Evolutionary conservation across 2,888 invertebrate genomes (phyloP).

Genomic region (Latrodectus elegans): DNA sequence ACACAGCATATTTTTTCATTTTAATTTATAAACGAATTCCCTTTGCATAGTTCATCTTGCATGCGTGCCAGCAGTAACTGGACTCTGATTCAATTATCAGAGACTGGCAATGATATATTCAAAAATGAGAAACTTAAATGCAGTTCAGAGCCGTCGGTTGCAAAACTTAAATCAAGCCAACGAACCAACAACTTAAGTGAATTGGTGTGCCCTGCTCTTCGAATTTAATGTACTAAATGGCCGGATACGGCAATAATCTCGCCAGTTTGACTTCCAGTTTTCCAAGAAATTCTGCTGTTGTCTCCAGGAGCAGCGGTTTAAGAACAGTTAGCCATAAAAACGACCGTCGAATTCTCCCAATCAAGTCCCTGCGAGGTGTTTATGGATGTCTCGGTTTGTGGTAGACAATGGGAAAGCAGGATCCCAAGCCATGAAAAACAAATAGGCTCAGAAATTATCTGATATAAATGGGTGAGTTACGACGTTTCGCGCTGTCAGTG

Average conservation of each 20-base stretch:
- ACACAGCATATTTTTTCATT: too few relatives aligned
- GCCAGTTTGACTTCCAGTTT: background rate
- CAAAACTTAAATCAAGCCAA: background rate
- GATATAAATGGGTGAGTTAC: constrained; percentile 58
- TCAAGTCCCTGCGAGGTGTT: constrained; percentile 37
- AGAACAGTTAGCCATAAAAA: constrained; percentile 32
- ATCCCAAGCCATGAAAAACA: constrained; percentile 37
- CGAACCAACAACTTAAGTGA: background rate
- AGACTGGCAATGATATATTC: too few relatives aligned
- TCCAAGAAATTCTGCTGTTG: constrained; percentile 9
- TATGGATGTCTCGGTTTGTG: constrained; percentile 44
- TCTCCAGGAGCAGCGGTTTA: constrained; percentile 18
- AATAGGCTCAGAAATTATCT: constrained; percentile 46
- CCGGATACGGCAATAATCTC: constrained; percentile 3
- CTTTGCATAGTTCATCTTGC: too few relatives aligned
- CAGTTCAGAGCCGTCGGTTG: too few relatives aligned
- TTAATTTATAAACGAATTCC: too few relatives aligned
- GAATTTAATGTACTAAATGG: background rate
- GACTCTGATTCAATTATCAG: too few relatives aligned
- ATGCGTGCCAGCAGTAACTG: too few relatives aligned
- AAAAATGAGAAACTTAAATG: too few relatives aligned
- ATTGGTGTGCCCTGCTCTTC: background rate
- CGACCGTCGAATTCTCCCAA: constrained; percentile 13
- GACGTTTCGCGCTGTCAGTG: constrained; percentile 51
- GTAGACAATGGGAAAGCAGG: constrained; percentile 51